Percentiles rank a stretch among this genome's conserved stretches.
Evolutionary conservation across 1,140 invertebrate species (phyloP).

Genomic region (Harlomillsia oculata): DNA sequence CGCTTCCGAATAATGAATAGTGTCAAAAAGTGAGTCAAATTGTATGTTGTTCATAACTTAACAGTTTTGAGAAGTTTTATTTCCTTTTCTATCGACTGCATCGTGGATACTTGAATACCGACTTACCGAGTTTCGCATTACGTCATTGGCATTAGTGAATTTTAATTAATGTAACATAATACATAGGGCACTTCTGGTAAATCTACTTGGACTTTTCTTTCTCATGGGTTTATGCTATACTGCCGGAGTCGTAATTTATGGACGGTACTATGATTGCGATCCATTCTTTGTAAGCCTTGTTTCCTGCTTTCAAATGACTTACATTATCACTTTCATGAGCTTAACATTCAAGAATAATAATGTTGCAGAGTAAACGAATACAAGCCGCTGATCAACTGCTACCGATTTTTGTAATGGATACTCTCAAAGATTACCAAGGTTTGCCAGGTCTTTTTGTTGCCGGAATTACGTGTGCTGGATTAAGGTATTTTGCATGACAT

Average conservation of each 20-base stretch:
- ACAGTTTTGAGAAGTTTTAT: too few relatives aligned
- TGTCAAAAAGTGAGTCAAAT: constrained; percentile 19
- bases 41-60: too few relatives aligned
- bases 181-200: constrained; percentile 36
- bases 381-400: constrained; percentile 38
- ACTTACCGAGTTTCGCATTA: too few relatives aligned
- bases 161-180: constrained; percentile 33
- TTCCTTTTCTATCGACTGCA: too few relatives aligned
- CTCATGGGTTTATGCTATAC: constrained; percentile 25
- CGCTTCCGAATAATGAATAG: constrained; percentile 19
- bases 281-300: constrained; percentile 2
- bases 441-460: constrained; percentile 27
- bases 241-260: constrained; percentile 22
- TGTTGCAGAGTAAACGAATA: constrained; percentile 12
- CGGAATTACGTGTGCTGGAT: constrained; percentile 31
- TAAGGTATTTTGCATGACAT: constrained; percentile 15
- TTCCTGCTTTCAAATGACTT: neutral
- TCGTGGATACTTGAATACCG: too few relatives aligned
- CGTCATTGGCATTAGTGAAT: too few relatives aligned
- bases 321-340: too few relatives aligned
- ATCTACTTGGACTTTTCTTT: constrained; percentile 22
- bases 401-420: constrained; percentile 44
- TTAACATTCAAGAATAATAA: neutral
- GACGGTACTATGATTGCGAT: constrained; percentile 21
- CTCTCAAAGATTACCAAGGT: constrained; percentile 37